Evolutionary conservation across 2,797 vertebrate species (phyloP), one percentile per base, ranked within the genome.

Genomic region (Thripadectes ignobilis): DNA sequence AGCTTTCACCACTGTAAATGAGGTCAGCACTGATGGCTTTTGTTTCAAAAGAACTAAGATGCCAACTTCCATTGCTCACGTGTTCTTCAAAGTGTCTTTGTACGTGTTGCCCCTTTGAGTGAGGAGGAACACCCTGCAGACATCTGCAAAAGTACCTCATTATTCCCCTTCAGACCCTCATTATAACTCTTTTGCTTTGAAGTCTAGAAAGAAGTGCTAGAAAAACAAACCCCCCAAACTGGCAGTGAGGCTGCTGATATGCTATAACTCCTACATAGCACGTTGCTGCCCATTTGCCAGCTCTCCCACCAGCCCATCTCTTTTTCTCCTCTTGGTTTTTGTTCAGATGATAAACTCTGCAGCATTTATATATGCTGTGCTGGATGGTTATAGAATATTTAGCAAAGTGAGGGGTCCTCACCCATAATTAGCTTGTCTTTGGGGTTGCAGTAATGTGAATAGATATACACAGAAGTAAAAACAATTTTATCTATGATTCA

Each of bases 91-190:
- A 97, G 92, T 86, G 88, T 92, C 94, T 97, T 96, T 96, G 92
- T 96, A 93, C 76, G 32, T 59, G 66, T 88, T 95, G 43, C 83
- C 71, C 73, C 94, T 97, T 95, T 96, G 94, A 95, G 88, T 82
- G 77, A 86, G 62, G 66, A 96, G 83, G 83, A 97, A 94, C 88
- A 92, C 85, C 96, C 96, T 95, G 90, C 94, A 95, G 95, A 93
- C 88, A 95, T 97, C 92, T 94, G 92, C 92, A 93, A 76, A 94
- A 96, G 83, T 86, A 95, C 85, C 90, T 97, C 94, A 93, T 96
- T 96, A 96, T 96, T 95, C 88, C 95, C 72, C 94, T 96, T 95
- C 95, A 96, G 90, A 93, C 93, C 59, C 92, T 97, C 91, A 96
- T 97, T 96, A 97, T 94, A 96, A 93, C 86, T 96, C 74, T 88